Conservation (phyloP, 2,113 vertebrate species). For the Sminthopsis crassicaudata region DNA sequence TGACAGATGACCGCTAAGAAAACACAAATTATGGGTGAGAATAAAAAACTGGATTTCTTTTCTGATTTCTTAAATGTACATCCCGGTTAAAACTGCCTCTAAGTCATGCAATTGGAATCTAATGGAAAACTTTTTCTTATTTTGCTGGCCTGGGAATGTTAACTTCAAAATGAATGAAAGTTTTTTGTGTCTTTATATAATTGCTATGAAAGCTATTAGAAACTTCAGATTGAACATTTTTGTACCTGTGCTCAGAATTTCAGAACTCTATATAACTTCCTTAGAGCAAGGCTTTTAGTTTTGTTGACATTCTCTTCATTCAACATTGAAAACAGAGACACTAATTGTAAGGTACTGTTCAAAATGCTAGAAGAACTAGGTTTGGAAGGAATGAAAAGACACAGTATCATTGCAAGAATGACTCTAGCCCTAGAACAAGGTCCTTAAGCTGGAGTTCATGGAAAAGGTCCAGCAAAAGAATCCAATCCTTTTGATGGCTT, state of each 20-base stretch:
- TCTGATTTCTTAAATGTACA: background rate
- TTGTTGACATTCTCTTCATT: background rate
- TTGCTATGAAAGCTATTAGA: background rate
- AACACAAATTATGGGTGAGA: background rate
- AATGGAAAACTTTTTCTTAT: background rate
- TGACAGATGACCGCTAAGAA: background rate
- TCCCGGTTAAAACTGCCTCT: background rate
- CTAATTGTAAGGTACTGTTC: background rate
- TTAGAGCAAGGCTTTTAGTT: background rate
- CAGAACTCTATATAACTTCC: background rate
- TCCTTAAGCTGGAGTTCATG: background rate
- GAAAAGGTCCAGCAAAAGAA: background rate
- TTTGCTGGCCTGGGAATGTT: background rate
- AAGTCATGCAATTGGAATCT: background rate
- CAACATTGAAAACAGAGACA: background rate
- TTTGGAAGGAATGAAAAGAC: background rate
- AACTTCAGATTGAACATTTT: background rate
- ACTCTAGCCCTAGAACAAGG: background rate
- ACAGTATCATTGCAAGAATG: background rate
- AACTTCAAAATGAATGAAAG: background rate
- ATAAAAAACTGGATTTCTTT: background rate
- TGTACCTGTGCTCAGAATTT: background rate
- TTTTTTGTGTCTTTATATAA: background rate
- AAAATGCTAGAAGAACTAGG: background rate
- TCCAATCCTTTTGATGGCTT: background rate